phyloP scores from a whole-genome alignment of 2,888 invertebrate genomes.

The Agonopterix subpropinquella region DNA sequence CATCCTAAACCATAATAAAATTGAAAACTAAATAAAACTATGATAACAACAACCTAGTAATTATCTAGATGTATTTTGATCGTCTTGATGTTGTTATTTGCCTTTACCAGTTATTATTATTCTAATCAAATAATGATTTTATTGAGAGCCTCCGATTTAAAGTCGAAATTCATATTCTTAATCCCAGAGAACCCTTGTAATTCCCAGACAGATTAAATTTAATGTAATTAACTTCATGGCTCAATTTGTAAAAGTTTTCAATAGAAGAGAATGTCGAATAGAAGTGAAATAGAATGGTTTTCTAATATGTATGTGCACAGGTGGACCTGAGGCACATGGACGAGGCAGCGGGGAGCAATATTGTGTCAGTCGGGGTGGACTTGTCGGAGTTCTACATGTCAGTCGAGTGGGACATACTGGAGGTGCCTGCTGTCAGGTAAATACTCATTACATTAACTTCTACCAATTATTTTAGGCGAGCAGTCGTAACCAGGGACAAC shows the following conservation, averaged over 20 bases:
- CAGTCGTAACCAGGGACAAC: too few relatives aligned
- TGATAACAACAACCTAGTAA: background rate
- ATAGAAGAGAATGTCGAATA: too few relatives aligned
- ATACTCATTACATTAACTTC: too few relatives aligned
- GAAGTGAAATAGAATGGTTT: background rate
- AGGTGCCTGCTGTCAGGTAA: constrained; percentile 94
- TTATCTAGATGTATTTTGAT: constrained; percentile 3
- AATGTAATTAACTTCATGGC: background rate
- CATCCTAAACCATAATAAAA: background rate
- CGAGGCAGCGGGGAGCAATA: constrained; percentile 90
- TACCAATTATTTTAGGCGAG: too few relatives aligned
- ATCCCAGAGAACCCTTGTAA: too few relatives aligned
- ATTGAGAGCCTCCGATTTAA: too few relatives aligned
- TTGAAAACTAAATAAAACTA: constrained; percentile 1
- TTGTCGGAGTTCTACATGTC: constrained; percentile 98
- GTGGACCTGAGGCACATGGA: constrained; percentile 95
- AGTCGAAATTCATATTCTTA: too few relatives aligned
- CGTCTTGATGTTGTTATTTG: constrained; percentile 2
- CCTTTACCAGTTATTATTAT: too few relatives aligned
- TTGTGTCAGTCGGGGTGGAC: constrained; percentile 96
- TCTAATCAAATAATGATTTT: too few relatives aligned
- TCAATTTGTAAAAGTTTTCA: background rate
- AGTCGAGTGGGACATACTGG: constrained; percentile 99
- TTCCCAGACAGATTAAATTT: background rate
- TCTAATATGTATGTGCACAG: constrained; percentile 65